phyloP scores from a whole-genome alignment of 2,888 invertebrate species.

The Dicranocentrus wangi region DNA sequence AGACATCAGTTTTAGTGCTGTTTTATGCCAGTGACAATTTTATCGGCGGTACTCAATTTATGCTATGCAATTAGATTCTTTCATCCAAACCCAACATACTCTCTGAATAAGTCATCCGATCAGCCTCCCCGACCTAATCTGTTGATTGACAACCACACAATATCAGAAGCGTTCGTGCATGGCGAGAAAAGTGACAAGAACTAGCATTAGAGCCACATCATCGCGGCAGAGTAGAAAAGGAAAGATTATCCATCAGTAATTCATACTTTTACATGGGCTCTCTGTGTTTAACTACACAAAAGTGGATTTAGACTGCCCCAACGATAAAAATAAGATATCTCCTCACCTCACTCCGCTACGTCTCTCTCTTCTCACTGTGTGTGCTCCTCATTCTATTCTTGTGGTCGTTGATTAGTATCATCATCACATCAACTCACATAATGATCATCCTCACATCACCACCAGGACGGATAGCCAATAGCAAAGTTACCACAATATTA shows the following conservation, averaged over 20 bases:
- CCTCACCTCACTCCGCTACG: not conserved
- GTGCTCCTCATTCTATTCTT: constrained; percentile 24
- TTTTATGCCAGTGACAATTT: too few relatives aligned
- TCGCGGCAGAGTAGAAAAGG: not conserved
- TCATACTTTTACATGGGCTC: constrained; percentile 6
- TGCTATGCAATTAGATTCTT: too few relatives aligned
- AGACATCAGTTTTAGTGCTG: too few relatives aligned
- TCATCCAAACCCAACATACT: too few relatives aligned
- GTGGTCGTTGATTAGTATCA: constrained; percentile 37
- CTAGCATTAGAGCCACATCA: constrained; percentile 38
- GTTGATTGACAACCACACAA: constrained; percentile 65
- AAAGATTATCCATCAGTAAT: not conserved
- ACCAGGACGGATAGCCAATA: constrained; percentile 1
- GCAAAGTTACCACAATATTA: not conserved
- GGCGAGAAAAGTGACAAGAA: constrained; percentile 66
- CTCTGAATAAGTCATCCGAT: not conserved
- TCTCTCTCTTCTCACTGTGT: not conserved
- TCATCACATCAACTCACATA: constrained; percentile 32
- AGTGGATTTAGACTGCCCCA: not conserved
- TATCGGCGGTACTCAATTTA: too few relatives aligned
- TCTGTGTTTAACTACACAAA: too few relatives aligned
- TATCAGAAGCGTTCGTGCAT: constrained; percentile 69
- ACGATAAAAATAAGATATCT: constrained; percentile 22
- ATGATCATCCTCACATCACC: constrained; percentile 36
- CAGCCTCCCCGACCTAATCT: constrained; percentile 2